These are phyloP conservation scores for Caenorhabditis sinica DNA, from an alignment of 2,888 invertebrate genomes.

Conservation along the genomic window DNA sequence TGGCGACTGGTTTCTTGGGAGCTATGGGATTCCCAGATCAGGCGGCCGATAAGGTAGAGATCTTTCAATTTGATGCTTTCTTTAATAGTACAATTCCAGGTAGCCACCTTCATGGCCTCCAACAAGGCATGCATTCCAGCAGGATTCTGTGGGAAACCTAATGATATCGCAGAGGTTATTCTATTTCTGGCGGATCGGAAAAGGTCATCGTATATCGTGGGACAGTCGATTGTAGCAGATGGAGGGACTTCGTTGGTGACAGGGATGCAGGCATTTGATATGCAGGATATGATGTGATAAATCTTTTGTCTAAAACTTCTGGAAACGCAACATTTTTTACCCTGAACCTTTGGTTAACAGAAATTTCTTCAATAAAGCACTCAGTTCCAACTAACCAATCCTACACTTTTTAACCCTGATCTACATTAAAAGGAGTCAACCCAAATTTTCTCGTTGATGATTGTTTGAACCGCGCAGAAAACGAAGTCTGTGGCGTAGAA, in stretches of 20 bases:
- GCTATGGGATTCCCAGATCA: slow-evolving; percentile 39
- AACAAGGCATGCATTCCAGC: neutral
- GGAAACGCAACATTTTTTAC: neutral
- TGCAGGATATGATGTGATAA: neutral
- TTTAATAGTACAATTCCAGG: neutral
- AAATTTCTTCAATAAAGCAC: neutral
- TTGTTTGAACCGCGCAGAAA: too few species aligned
- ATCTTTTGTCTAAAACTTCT: neutral
- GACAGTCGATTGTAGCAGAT: slow-evolving; percentile 1
- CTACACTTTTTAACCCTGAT: too few species aligned
- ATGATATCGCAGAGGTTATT: slow-evolving; percentile 5
- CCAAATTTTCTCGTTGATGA: too few species aligned
- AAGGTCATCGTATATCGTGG: neutral
- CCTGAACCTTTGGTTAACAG: too few species aligned
- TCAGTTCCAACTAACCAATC: too few species aligned
- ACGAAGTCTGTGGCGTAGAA: too few species aligned
- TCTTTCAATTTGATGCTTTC: neutral
- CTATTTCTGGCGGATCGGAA: slow-evolving; percentile 4
- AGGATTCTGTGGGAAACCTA: neutral
- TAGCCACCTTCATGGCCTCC: neutral
- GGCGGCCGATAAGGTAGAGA: neutral
- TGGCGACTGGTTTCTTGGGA: slow-evolving; percentile 30
- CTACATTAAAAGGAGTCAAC: too few species aligned
- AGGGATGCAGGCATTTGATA: slow-evolving; percentile 1
- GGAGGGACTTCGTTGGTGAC: neutral